Conservation (phyloP, 2,113 vertebrate genomes). For the Neoarius graeffei region DNA sequence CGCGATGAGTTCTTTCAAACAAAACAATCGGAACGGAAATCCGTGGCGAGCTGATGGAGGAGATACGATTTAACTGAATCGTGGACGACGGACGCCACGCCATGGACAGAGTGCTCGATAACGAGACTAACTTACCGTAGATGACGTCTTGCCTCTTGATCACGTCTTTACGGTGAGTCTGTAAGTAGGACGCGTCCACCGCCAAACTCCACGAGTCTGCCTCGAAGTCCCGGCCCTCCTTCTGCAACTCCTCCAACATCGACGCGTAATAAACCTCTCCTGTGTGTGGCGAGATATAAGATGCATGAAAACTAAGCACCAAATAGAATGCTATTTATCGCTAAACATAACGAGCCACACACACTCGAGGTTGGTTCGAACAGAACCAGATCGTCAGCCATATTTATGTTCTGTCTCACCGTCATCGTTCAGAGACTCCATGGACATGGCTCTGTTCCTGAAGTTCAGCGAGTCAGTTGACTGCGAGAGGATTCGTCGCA, state of each 20-base stretch:
- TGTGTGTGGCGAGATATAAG: slow-evolving; percentile 29
- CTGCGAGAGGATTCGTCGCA: slow-evolving; percentile 89
- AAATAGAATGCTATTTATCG: background rate
- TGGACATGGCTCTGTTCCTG: slow-evolving; percentile 86
- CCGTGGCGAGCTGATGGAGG: too few relatives aligned
- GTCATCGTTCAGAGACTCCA: slow-evolving; percentile 92
- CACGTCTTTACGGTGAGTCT: slow-evolving; percentile 89
- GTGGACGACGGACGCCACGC: too few relatives aligned
- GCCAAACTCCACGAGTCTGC: slow-evolving; percentile 90
- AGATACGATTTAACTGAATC: too few relatives aligned
- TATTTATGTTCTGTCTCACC: slow-evolving; percentile 69
- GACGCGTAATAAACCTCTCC: slow-evolving; percentile 80
- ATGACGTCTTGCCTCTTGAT: slow-evolving; percentile 95
- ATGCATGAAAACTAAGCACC: background rate
- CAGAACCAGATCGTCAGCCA: background rate
- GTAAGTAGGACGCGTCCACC: slow-evolving; percentile 84
- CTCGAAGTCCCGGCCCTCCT: slow-evolving; percentile 82
- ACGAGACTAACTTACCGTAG: slow-evolving; percentile 76
- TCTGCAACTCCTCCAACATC: slow-evolving; percentile 86
- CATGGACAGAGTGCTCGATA: background rate
- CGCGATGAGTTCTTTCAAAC: too few relatives aligned
- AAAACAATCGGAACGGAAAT: too few relatives aligned
- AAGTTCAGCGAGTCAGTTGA: slow-evolving; percentile 92
- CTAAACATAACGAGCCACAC: too few relatives aligned
- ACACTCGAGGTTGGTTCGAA: background rate